A percentile compares a stretch with the other conserved stretches of the same genome.
These are phyloP conservation scores for Nephotettix cincticeps DNA, from an alignment of 1,140 invertebrate species.

Conservation along the genomic window DNA sequence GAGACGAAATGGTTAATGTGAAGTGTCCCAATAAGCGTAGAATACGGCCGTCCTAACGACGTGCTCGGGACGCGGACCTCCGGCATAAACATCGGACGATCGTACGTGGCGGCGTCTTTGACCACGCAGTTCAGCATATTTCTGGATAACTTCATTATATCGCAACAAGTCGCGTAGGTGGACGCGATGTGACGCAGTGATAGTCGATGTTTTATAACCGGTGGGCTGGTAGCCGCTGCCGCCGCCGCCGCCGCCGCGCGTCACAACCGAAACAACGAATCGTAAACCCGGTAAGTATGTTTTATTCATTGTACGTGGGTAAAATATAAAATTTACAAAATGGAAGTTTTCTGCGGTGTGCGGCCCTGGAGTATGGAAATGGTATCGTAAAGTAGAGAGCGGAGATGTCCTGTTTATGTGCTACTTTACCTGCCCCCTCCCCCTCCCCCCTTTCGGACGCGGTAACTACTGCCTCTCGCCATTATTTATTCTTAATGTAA, in stretches of 20 bases:
- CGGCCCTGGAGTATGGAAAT: background rate
- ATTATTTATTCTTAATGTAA: slow-evolving; percentile 6
- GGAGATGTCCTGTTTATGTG: slow-evolving; percentile 6
- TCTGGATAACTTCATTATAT: slow-evolving; percentile 13
- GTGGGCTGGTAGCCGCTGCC: background rate
- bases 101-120: background rate
- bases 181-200: background rate
- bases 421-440: background rate
- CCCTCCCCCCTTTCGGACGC: background rate
- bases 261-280: slow-evolving; percentile 11
- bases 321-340: slow-evolving; percentile 13
- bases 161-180: background rate
- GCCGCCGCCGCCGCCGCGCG: background rate
- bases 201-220: background rate
- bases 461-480: background rate
- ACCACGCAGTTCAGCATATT: background rate
- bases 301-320: slow-evolving; percentile 2
- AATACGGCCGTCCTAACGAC: no score
- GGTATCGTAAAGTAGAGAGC: slow-evolving; percentile 1
- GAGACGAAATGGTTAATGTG: background rate
- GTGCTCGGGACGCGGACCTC: background rate
- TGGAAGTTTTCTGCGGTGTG: slow-evolving; percentile 3
- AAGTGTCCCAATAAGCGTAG: no score
- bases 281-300: slow-evolving; percentile 7
- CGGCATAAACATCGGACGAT: slow-evolving; percentile 12